phyloP scores from a whole-genome alignment of 2,113 vertebrate genomes.

The Gorsachius goisagi region DNA sequence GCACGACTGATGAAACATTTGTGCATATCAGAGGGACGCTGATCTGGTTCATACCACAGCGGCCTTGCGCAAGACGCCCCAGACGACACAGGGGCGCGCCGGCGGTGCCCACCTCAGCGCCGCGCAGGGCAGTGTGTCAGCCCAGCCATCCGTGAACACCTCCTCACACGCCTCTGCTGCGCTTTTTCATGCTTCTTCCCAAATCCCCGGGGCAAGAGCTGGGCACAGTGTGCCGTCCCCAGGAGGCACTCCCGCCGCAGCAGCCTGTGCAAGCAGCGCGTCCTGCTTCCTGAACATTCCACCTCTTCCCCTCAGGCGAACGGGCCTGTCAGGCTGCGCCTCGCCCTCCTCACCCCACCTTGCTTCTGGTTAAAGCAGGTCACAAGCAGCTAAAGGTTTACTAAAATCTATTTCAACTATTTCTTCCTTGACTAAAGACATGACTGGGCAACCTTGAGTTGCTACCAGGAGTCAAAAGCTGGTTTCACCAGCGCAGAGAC shows the following conservation, averaged over 20 bases:
- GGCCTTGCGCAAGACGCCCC: rapidly evolving
- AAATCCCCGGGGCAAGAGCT: not conserved
- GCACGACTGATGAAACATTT: not conserved
- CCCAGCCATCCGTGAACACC: not conserved
- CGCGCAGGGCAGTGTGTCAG: rapidly evolving
- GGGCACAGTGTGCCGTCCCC: rapidly evolving
- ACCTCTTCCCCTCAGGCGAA: not conserved
- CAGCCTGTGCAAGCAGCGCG: not conserved
- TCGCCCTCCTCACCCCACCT: not conserved
- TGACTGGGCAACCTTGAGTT: not conserved
- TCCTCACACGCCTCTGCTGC: not conserved
- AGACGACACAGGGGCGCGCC: rapidly evolving
- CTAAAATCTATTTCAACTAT: not conserved
- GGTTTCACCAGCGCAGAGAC: rapidly evolving
- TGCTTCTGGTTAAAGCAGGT: rapidly evolving
- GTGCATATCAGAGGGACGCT: not conserved
- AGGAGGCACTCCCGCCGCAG: not conserved
- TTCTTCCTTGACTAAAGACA: not conserved
- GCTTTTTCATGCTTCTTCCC: not conserved
- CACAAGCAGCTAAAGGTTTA: not conserved
- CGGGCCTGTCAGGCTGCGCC: not conserved
- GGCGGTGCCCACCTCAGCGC: not conserved
- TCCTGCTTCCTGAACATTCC: rapidly evolving
- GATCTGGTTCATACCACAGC: rapidly evolving
- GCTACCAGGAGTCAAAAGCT: not conserved